Conservation (phyloP, 2,888 invertebrate genomes). For the Ectropis crepuscularia region DNA sequence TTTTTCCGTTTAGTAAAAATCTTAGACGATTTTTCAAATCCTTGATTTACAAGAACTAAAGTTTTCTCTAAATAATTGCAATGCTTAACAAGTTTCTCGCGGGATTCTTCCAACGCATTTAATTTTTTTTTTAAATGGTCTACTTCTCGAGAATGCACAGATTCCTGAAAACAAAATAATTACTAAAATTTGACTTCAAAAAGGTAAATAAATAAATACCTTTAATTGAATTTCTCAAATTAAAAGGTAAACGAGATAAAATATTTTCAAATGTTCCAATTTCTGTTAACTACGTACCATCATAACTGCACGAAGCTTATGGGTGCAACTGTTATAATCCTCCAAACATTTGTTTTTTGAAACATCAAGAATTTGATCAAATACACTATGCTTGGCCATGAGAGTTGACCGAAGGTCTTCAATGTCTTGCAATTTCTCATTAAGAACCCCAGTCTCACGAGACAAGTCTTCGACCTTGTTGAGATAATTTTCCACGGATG, state of each 20-base stretch:
- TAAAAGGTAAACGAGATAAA: too few relatives aligned
- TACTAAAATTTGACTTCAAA: too few relatives aligned
- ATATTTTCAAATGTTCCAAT: too few relatives aligned
- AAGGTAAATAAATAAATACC: too few relatives aligned
- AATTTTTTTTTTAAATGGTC: slow-evolving; percentile 65
- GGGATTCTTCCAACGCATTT: slow-evolving; percentile 58
- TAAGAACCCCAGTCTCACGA: slow-evolving; percentile 59
- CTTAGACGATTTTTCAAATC: slow-evolving; percentile 53
- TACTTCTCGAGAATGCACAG: slow-evolving; percentile 60
- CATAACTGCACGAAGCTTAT: slow-evolving; percentile 65
- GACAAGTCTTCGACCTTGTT: slow-evolving; percentile 63
- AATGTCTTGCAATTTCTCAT: slow-evolving; percentile 69
- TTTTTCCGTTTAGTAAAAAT: slow-evolving; percentile 41
- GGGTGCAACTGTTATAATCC: slow-evolving; percentile 64
- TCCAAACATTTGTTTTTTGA: slow-evolving; percentile 65
- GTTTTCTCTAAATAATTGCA: slow-evolving; percentile 68
- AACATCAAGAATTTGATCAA: slow-evolving; percentile 69
- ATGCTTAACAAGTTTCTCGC: slow-evolving; percentile 58
- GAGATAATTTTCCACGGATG: slow-evolving; percentile 68
- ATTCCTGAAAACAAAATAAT: slow-evolving; percentile 55
- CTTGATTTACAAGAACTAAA: slow-evolving; percentile 67
- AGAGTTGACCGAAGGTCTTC: slow-evolving; percentile 66
- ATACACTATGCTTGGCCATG: slow-evolving; percentile 70
- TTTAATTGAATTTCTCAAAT: too few relatives aligned
- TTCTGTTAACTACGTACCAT: slow-evolving; percentile 49